phyloP scores from a whole-genome alignment of 2,113 vertebrate genomes.

The Eleginops maclovinus region DNA sequence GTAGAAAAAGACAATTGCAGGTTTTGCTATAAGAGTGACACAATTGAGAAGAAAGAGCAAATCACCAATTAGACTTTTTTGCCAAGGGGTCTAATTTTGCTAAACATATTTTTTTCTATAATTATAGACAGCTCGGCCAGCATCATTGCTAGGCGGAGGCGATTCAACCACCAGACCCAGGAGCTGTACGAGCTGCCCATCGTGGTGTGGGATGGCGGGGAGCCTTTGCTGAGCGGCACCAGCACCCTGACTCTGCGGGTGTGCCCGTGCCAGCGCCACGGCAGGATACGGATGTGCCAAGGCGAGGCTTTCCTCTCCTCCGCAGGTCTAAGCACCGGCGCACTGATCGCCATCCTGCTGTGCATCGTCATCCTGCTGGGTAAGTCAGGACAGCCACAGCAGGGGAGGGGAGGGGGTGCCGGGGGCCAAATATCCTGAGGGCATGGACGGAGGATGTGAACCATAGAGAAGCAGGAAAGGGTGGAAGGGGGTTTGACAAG shows the following conservation, averaged over 20 bases:
- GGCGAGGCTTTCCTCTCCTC: constrained; percentile 94
- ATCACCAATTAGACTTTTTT: constrained; percentile 22
- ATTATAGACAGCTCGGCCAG: constrained; percentile 92
- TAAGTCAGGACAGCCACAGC: constrained; percentile 77
- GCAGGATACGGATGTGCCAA: constrained; percentile 87
- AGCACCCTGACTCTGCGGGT: constrained; percentile 93
- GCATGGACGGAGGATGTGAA: constrained; percentile 46
- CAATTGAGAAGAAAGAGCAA: constrained; percentile 7
- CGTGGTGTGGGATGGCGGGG: constrained; percentile 92
- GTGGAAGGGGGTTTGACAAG: constrained; percentile 56
- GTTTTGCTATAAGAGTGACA: not conserved
- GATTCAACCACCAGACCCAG: constrained; percentile 90
- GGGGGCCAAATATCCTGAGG: constrained; percentile 34
- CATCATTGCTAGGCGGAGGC: constrained; percentile 88
- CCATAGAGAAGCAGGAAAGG: constrained; percentile 34
- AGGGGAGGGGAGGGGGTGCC: constrained; percentile 7
- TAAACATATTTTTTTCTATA: not conserved
- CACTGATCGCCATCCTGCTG: constrained; percentile 96
- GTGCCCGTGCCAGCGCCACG: constrained; percentile 88
- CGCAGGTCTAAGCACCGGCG: constrained; percentile 95
- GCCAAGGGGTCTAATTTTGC: not conserved
- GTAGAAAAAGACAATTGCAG: constrained; percentile 19
- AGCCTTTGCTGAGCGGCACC: constrained; percentile 93
- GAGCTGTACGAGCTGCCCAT: constrained; percentile 92
- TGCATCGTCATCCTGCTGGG: constrained; percentile 96